Evolutionary conservation across 2,888 invertebrate species (phyloP), one percentile per base, ranked within the genome.

Genomic region (Nudaria mundana): DNA sequence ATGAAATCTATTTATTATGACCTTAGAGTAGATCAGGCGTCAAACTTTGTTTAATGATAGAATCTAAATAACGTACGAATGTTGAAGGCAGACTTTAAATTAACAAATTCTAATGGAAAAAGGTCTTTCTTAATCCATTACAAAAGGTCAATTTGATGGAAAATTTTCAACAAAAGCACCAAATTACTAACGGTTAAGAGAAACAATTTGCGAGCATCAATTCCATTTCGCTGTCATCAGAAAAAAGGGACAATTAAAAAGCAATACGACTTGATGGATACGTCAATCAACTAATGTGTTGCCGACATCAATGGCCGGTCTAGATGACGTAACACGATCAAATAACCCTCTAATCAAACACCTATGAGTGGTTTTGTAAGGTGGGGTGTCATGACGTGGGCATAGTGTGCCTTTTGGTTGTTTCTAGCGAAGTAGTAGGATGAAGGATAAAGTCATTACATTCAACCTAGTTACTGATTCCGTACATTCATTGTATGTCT

Each of bases 241-340:
- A 41, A 46, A 48, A 44, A 42, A 25, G 15, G 30, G 22, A 37
- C 52, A 56, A 54, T 59, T 58, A 56, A 53, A 58, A 53, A 46
- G 46, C 47, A 59, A 59, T 54, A 52, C 40, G 18, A 44, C 39
- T 41, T 48, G 54, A 54, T 48, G 47, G 52, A 30, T 40, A 24
- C 34, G 40, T 52, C 54, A 58, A 58, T 58, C 59, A 56, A 52
- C 58, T 58, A 59, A 58, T 58, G 58, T 40, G 35, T 48, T 53
- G 51, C 51, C 40, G 34, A 53, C 56, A 47, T 47, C 41, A 48
- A 30, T 14, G 22, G 36, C 29, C 35, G 23, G 34, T 10, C 24
- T 12, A 33, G 30, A 48, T 59, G 59, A 59, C 59, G 56, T 43
- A 44, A 48, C 47, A 39, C 47, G 30, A 40, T 46, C 32, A 53